These are phyloP conservation scores for Gobiocypris rarus DNA, from an alignment of 2,113 vertebrate genomes.

Conservation along the genomic window DNA sequence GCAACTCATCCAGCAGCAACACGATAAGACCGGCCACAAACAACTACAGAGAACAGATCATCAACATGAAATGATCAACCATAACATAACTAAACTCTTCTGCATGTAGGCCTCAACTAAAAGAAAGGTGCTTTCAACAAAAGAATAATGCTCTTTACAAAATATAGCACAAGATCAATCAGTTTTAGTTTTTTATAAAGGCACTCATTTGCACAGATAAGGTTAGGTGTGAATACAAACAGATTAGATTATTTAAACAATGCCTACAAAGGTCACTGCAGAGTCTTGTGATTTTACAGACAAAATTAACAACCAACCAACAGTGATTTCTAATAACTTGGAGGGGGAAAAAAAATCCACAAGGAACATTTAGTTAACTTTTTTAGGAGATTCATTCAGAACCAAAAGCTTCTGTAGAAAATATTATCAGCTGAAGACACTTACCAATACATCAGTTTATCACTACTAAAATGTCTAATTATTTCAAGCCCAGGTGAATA, in stretches of 20 bases:
- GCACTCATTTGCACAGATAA: neutral
- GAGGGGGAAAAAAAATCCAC: neutral
- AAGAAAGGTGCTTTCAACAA: neutral
- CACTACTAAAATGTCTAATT: neutral
- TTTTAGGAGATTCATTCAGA: neutral
- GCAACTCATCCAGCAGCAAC: slow-evolving; percentile 92
- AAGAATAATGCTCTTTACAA: neutral
- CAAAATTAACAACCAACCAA: neutral
- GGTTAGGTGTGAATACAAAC: neutral
- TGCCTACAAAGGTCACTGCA: neutral
- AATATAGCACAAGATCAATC: neutral
- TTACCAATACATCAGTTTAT: neutral
- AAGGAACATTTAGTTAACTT: neutral
- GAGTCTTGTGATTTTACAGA: neutral
- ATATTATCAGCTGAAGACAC: neutral
- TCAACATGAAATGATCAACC: neutral
- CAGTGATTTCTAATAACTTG: neutral
- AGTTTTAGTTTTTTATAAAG: neutral
- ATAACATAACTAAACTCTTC: neutral
- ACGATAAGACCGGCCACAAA: slow-evolving; percentile 98
- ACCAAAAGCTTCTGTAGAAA: neutral
- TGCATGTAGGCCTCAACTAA: neutral
- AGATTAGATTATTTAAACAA: slow-evolving; percentile 1
- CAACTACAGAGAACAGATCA: slow-evolving; percentile 76
- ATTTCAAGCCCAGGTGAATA: neutral